These are phyloP conservation scores for Rhabdomys pumilio DNA, from an alignment of 2,797 vertebrate species.

Conservation along the genomic window DNA sequence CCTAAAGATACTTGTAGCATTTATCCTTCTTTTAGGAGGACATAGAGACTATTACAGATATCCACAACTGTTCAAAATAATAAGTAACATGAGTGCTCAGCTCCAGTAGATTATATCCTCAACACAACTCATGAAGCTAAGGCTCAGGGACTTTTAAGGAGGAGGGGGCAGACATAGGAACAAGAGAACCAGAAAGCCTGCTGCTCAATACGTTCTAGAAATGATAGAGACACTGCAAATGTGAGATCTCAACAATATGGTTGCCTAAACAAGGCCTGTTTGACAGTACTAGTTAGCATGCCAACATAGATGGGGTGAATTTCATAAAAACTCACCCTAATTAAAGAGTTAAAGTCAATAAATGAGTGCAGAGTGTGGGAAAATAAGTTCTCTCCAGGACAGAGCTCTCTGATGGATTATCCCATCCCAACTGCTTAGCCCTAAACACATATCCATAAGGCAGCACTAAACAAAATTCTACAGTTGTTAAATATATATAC, in stretches of 20 bases:
- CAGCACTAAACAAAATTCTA: background rate
- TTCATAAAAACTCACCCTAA: background rate
- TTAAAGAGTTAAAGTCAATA: background rate
- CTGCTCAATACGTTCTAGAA: background rate
- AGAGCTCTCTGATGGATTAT: background rate
- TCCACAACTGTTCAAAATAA: background rate
- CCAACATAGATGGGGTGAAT: background rate
- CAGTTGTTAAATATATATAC: background rate
- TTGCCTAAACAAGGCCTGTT: background rate
- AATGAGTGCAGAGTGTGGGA: background rate
- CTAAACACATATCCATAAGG: background rate
- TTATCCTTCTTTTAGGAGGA: background rate
- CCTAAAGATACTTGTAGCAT: background rate
- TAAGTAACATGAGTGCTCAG: background rate
- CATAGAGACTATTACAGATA: background rate
- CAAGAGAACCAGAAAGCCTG: background rate
- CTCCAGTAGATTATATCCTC: background rate
- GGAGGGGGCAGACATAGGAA: background rate
- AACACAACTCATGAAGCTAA: background rate
- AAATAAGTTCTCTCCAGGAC: background rate
- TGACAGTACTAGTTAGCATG: background rate
- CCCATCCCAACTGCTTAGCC: background rate
- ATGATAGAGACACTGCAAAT: background rate
- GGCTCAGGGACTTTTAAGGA: background rate
- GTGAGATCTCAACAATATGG: background rate